phyloP scores from a whole-genome alignment of 2,113 vertebrate genomes.

The Henicopernis longicauda region DNA sequence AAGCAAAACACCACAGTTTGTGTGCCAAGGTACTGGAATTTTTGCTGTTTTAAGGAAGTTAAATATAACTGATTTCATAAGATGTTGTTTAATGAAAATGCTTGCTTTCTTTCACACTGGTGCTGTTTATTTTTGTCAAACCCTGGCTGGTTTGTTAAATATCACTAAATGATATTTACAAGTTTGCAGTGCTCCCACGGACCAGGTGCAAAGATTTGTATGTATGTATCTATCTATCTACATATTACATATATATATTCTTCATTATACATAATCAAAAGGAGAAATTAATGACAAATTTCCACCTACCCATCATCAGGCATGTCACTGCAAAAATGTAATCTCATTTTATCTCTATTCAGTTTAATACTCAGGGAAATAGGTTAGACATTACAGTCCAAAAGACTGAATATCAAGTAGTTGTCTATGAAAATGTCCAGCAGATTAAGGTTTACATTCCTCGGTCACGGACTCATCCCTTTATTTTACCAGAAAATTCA shows the following conservation, averaged over 20 bases:
- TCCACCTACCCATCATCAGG: not conserved
- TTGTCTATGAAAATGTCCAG: not conserved
- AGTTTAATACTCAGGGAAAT: not conserved
- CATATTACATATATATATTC: not conserved
- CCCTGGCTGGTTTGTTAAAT: constrained; percentile 52
- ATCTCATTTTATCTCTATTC: not conserved
- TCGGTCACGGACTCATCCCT: not conserved
- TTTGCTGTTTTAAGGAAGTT: not conserved
- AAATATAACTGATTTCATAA: constrained; percentile 39
- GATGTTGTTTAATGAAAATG: constrained; percentile 39
- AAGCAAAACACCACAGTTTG: not conserved
- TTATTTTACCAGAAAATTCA: not conserved
- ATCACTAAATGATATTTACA: constrained; percentile 63
- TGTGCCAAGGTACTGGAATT: not conserved
- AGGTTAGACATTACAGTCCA: not conserved
- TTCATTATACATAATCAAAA: constrained; percentile 11
- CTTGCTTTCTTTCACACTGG: constrained; percentile 38
- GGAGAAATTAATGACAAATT: constrained; percentile 37
- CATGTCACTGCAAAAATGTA: not conserved
- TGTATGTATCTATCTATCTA: not conserved
- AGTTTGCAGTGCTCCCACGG: constrained; percentile 28
- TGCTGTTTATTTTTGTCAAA: constrained; percentile 51
- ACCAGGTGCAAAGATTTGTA: constrained; percentile 35
- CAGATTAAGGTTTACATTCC: not conserved
- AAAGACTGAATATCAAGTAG: not conserved